Base-by-base conservation (phyloP, 2,888 invertebrate species). In the Cyrtodaria siliqua region DNA sequence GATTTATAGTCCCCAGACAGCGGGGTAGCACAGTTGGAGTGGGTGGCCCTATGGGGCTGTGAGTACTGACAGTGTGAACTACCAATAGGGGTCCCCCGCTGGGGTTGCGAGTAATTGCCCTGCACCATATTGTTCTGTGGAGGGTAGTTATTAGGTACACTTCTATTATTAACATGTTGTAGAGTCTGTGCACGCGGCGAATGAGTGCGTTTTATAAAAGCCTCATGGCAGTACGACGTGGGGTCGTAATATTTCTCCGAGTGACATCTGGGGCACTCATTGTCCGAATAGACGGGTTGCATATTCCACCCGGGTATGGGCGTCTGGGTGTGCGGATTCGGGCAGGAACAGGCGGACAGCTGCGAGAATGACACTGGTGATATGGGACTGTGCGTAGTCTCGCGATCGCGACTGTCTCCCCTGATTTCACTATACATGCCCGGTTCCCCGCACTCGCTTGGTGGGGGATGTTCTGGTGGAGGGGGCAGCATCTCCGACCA, bases 381-480 rank as follows among this genome's bases (percentile, higher is more conserved):
- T 62, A 89, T 82, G 2, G 89, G 90, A 66, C 86, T 88, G 40
- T 75, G 68, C 50, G 82, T 82, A 50, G 85, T 81, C 24, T 71
- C 53, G 9, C 60, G 40, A 49, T 75, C 81, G 47, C 78, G 70
- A 26, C 70, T 70, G 57, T 77, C 69, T 53, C 64, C 82, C 27
- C 74, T 80, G 29, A 74, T 72, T 68, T 81, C 83, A 23, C 73
- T 74, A 66, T 85, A 84, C 38, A 80, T 59, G 29, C 83, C 68
- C 16, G 77, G 80, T 12, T 79, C 79, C 6, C 91, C 90, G 60
- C 89, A 84, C 63, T 91, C 91, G 78, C 89, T 92, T 3, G 92
- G 91, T 9, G 93, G 93, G 12, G 93, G 93, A 77, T 93, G 92
- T 59, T 93, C 93, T 1, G 93, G 93, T 2, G 93, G 93, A 20